Evolutionary conservation across 2,797 vertebrate genomes (phyloP), one percentile per base, ranked within the genome.

Genomic region (Brachyalestes nurse): DNA sequence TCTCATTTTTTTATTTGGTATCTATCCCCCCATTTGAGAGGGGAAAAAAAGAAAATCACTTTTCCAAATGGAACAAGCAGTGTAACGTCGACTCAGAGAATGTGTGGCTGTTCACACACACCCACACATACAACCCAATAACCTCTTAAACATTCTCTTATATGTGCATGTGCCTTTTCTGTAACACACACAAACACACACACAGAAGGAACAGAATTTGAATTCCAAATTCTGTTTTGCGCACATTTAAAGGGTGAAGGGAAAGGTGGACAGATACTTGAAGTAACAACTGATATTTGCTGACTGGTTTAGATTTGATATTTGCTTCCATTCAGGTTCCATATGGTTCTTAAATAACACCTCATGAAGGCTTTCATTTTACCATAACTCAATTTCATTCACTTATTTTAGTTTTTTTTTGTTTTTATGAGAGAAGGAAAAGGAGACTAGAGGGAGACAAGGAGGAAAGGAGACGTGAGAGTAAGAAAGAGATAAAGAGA

Each of bases 1-100:
- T 86, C 81, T 82, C 75, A 65, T 83, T 73, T 81, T 78, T 84
- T 83, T 81, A 82, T 64, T 81, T 80, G 83, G 81, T 83, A 87
- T 80, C 81, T 81, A 51, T 70, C 34, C 51, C 75, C 62, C 82
- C 55, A 72, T 86, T 84, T 85, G 62, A 65, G 76, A 67, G 75
- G 49, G 57, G 70, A 79, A 75, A 79, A 72, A 47, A 71, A 75
- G 47, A 80, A 77, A 83, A 83, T 85, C 76, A 73, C 79, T 78
- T 69, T 69, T 72, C 16, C 12, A 51, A 77, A 61, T 82, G 25
- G 28, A 77, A 77, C 61, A 38, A 84, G 72, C 69, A 79, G 76
- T 9, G 47, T 60, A 74, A 47, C 64, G 25, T 47, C n/a, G 58
- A 60, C 65, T 72, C 5, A 34, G 25, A 55, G 61, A 53, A 57